Evolutionary conservation across 2,888 invertebrate genomes (phyloP), one percentile per base, ranked within the genome.

Genomic region (Morpho helenor): DNA sequence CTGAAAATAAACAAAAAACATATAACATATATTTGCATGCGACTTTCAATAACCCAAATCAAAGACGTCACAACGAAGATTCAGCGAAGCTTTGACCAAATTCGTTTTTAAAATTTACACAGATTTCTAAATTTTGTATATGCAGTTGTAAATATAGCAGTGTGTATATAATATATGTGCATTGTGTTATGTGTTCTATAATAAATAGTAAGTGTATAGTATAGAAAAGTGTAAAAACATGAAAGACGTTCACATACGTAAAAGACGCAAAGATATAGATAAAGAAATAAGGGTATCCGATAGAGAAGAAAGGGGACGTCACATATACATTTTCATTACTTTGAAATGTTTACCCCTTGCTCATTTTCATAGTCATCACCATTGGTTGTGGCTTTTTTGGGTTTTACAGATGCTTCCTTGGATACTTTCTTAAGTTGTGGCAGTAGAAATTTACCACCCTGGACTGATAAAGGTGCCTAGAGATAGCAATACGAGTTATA

Each of bases 351-450:
- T 89, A 90, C 90, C 89, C 78, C 82, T 63, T 74, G 71, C 44
- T 74, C 64, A 65, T 66, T 75, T 65, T 77, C 75, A 69, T 70
- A 75, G 64, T 69, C 46, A 31, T 70, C 77, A 66, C 48, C 49
- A 49, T 8, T 44, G 16, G 74, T 62, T 59, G 70, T 73, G 64
- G 83, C 80, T 67, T 78, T 82, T 77, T 87, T 85, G 64, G 84
- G 77, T 70, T 83, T 78, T 65, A 84, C 84, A 68, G 77, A 74
- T 59, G 78, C 72, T 75, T 82, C 87, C 84, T 80, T 88, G 65
- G 75, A 75, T 68, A 78, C 82, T 87, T 85, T 91, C 86, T 87
- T 91, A 68, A 89, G 86, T 67, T 86, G 80, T 66, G 90, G 90
- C 63, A 79, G 81, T 79, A 88, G 87, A 64, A 90, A 89, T 83